phyloP scores from a whole-genome alignment of 2,888 invertebrate genomes.

The Caenorhabditis sp. region DNA sequence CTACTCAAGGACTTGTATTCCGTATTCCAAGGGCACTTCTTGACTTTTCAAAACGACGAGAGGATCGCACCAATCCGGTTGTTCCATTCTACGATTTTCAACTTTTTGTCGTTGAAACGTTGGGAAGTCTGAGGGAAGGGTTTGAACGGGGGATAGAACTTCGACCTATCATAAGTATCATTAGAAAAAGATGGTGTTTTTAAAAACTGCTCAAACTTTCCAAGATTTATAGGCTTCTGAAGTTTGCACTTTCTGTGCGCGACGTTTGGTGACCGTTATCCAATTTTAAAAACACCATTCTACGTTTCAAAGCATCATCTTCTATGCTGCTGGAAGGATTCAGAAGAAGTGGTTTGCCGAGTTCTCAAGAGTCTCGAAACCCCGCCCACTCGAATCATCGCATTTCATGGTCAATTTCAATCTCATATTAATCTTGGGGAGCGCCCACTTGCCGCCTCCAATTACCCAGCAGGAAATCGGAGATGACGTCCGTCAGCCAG shows the following conservation, averaged over 20 bases:
- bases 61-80: slow-evolving; percentile 13
- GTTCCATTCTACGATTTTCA: not conserved
- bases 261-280: too few relatives aligned
- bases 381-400: not conserved
- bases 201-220: too few relatives aligned
- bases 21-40: slow-evolving; percentile 16
- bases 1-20: slow-evolving; percentile 19
- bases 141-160: too few relatives aligned
- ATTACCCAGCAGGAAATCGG: slow-evolving; percentile 27
- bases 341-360: too few relatives aligned
- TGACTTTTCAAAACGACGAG: slow-evolving; percentile 4
- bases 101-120: not conserved
- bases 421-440: slow-evolving; percentile 4
- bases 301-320: too few relatives aligned
- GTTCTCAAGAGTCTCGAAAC: not conserved
- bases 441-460: slow-evolving; percentile 31
- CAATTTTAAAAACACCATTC: too few relatives aligned
- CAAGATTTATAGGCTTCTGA: too few relatives aligned
- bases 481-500: slow-evolving; percentile 11
- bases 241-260: too few relatives aligned
- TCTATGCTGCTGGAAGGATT: too few relatives aligned
- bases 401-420: slow-evolving; percentile 2
- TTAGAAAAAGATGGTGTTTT: too few relatives aligned
- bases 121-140: too few relatives aligned
- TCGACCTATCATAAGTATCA: too few relatives aligned